Conservation (phyloP, 2,888 invertebrate genomes). For the Gortyna flavago region DNA sequence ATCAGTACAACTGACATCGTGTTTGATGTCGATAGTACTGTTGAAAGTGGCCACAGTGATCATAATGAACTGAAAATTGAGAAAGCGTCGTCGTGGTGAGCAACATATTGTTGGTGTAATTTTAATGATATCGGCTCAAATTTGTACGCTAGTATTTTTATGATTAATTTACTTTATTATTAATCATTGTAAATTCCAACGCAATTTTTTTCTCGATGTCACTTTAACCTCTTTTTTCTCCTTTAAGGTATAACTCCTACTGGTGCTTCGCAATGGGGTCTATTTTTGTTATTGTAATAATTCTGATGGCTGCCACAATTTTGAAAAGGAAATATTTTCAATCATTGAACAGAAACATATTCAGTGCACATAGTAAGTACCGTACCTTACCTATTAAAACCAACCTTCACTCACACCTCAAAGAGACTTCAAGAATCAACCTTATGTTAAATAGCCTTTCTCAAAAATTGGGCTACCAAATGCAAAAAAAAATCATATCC, state of each 20-base stretch:
- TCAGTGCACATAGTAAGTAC: slow-evolving; percentile 39
- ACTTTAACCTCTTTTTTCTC: neutral
- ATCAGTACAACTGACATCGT: neutral
- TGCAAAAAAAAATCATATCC: too few species aligned
- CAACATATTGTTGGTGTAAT: neutral
- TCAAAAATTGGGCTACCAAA: too few species aligned
- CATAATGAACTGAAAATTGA: slow-evolving; percentile 33
- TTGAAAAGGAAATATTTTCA: slow-evolving; percentile 22
- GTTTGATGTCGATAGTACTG: neutral
- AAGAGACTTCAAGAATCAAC: too few species aligned
- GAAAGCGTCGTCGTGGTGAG: slow-evolving; percentile 36
- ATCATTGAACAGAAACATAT: slow-evolving; percentile 28
- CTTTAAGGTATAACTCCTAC: slow-evolving; percentile 31
- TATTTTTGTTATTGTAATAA: slow-evolving; percentile 25
- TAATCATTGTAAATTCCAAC: neutral
- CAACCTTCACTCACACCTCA: too few species aligned
- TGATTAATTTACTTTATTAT: neutral
- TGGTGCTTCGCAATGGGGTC: slow-evolving; percentile 47
- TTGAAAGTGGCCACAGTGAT: slow-evolving; percentile 1
- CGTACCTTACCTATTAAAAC: neutral
- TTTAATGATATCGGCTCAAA: neutral
- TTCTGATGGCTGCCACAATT: slow-evolving; percentile 9
- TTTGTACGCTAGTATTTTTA: neutral
- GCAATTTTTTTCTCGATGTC: neutral
- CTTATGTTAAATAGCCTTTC: neutral